Conservation (phyloP, 1,140 invertebrate genomes). For the Bombus huntii region DNA sequence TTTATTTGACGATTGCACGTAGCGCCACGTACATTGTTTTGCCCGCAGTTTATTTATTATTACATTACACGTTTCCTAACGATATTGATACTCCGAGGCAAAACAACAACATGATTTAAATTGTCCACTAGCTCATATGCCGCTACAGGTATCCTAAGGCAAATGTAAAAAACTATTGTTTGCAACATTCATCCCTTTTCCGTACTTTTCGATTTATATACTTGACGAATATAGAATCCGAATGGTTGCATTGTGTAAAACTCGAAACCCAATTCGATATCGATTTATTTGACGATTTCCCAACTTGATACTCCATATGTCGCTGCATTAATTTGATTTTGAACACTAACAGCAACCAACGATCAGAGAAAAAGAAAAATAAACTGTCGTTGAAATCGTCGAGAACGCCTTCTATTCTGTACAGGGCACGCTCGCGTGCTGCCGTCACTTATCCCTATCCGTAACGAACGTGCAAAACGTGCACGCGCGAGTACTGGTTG, state of each 20-base stretch:
- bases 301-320: too few relatives aligned
- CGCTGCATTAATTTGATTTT: not conserved
- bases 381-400: not conserved
- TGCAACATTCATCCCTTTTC: not conserved
- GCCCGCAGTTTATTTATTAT: too few relatives aligned
- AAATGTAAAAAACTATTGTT: not conserved
- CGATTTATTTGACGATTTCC: not conserved
- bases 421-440: constrained; percentile 14
- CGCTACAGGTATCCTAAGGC: not conserved
- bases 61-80: too few relatives aligned
- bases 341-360: too few relatives aligned
- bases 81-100: too few relatives aligned
- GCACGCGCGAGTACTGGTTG: not conserved
- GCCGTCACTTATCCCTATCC: not conserved
- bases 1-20: too few relatives aligned
- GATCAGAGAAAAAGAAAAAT: too few relatives aligned
- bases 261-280: too few relatives aligned
- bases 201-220: not conserved
- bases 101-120: too few relatives aligned
- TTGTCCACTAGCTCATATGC: too few relatives aligned
- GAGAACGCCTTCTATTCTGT: not conserved
- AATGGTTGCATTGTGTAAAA: rapidly evolving
- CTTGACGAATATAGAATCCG: too few relatives aligned
- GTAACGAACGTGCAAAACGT: constrained; percentile 6
- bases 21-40: too few relatives aligned